Base-by-base conservation (phyloP, 2,888 invertebrate species). In the Thymelicus lineola region DNA sequence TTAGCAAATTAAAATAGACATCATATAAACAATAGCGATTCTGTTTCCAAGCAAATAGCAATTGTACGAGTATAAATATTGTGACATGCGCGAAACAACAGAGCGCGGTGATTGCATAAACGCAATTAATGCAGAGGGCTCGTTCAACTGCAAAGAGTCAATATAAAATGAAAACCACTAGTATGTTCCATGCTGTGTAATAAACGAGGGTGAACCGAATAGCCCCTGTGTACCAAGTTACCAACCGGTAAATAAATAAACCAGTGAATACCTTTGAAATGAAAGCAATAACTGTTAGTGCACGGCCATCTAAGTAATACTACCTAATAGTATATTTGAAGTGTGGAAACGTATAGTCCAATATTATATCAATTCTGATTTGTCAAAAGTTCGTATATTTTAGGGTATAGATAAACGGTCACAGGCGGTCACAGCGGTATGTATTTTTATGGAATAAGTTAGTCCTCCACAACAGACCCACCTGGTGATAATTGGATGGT, bases 131-230 rank as follows among this genome's bases (percentile, higher is more conserved):
- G 79, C 71, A 76, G 76, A 79, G 76, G 72, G 79, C 69, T 70
- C 78, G 74, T 76, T 82, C 75, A 73, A 60, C 78, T 75, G 74
- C 76, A 77, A 79, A 76, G 76, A 77, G 76, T 73, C 77, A 79
- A 82, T 82, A 75, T 82, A 82, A 83, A 85, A 84, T 85, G 83
- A 84, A 85, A 85, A 84, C 78, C 79, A 79, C 80, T 80, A 79
- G 79, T 71, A 66, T 73, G 73, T 68, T 63, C 35, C 28, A 45
- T 48, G 28, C 35, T 35, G 9, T 48, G 61, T 62, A 35, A 62
- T 62, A 62, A 62, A 46, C 46, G 28, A 45, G 42, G 17, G 60
- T 60, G 42, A 60, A 42, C 36, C 42, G 12, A 17, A 42, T 45
- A 42, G 10, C 20, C 59, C 20, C 59, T 45, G 42, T 60, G 42